Percentiles rank a stretch among this genome's conserved stretches.
Evolutionary conservation across 2,888 invertebrate genomes (phyloP).

Genomic region (Thera britannica): DNA sequence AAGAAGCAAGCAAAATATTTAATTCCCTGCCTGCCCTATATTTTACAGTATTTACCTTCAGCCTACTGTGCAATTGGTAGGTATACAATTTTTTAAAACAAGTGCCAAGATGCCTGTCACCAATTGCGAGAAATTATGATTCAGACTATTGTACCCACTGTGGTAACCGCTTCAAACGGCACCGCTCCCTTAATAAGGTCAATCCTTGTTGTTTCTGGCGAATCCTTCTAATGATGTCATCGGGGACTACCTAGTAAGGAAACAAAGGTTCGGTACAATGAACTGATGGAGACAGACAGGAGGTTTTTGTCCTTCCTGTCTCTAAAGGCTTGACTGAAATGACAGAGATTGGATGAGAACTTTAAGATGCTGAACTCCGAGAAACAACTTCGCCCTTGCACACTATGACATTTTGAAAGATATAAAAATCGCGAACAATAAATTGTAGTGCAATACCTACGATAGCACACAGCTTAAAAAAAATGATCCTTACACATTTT

Average conservation of each 20-base stretch:
- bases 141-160: conserved; percentile 68
- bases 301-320: not conserved
- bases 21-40: not conserved
- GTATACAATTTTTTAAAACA: conserved; percentile 9
- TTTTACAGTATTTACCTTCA: not conserved
- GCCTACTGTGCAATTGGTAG: not conserved
- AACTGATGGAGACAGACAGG: not conserved
- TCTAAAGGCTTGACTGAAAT: too few species aligned
- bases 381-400: too few species aligned
- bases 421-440: too few species aligned
- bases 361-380: too few species aligned
- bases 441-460: too few species aligned
- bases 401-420: too few species aligned
- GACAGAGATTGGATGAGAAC: too few species aligned
- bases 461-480: too few species aligned
- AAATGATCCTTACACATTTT: too few species aligned
- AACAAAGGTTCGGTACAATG: conserved; percentile 16
- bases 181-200: conserved; percentile 67
- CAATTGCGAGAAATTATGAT: conserved; percentile 67
- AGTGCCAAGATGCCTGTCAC: conserved; percentile 33
- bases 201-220: conserved; percentile 64
- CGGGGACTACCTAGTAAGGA: not conserved
- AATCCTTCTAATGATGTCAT: conserved; percentile 15
- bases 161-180: conserved; percentile 60
- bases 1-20: not conserved